phyloP scores from a whole-genome alignment of 2,113 vertebrate genomes.

The Carassius carassius region DNA sequence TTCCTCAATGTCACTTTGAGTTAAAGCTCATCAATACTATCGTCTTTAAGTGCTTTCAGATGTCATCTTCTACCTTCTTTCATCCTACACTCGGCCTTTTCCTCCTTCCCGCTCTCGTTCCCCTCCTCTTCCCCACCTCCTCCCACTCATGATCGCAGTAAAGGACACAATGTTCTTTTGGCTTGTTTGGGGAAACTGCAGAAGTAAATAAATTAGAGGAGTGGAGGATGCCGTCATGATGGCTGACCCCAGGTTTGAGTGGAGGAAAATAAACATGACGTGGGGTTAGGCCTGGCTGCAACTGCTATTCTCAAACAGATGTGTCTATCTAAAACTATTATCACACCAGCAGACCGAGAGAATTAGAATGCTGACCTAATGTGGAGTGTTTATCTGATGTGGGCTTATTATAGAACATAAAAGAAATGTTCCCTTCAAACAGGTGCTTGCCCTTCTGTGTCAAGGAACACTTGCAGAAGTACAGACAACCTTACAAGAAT shows the following conservation, averaged over 20 bases:
- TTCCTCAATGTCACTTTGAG: not conserved
- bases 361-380: not conserved
- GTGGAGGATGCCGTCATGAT: constrained; percentile 55
- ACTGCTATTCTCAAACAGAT: not conserved
- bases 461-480: not conserved
- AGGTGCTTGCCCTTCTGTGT: constrained; percentile 26
- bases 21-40: not conserved
- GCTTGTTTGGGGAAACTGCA: constrained; percentile 66
- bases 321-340: constrained; percentile 9
- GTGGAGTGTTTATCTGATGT: constrained; percentile 17
- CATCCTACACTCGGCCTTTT: constrained; percentile 29
- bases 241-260: constrained; percentile 53
- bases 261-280: constrained; percentile 65
- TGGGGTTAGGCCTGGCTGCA: constrained; percentile 13
- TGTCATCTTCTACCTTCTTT: constrained; percentile 10
- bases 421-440: constrained; percentile 25
- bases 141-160: constrained; percentile 37
- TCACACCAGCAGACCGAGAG: constrained; percentile 11
- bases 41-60: not conserved
- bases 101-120: not conserved
- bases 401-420: constrained; percentile 20
- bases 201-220: constrained; percentile 70
- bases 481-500: not conserved
- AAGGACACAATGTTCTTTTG: constrained; percentile 64
- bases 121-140: constrained; percentile 31